Base-by-base conservation (phyloP, 2,888 invertebrate genomes). In the Taphrorychus bicolor region DNA sequence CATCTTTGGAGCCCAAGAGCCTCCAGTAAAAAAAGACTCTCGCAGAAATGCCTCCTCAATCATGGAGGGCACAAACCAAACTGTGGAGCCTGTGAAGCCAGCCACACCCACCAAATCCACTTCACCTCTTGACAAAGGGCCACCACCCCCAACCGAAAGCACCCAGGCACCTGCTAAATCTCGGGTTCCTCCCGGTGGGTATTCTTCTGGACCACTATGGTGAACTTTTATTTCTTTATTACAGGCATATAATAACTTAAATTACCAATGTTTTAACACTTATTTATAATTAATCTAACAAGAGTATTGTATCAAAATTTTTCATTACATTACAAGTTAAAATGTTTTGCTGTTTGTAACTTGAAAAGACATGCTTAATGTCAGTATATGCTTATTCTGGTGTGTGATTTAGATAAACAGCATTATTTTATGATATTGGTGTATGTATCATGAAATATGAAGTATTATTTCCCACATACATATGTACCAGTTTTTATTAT, bases 1-100 rank as follows among this genome's bases (percentile, higher is more conserved):
- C 73, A 81, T 83, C 73, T 83, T 84, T 72, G 78, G 76, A 5
- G 71, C 68, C 16, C 70, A 70, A 5, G 74, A 74, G 9, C 71
- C 74, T 2, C 72, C 71, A 24, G 71, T 70, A 4, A 73, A 68
- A 51, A 76, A 69, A 60, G 71, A 74, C 56, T 74, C 71, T 70
- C 74, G 75, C n/a, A 72, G 77, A 14, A 78, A 78, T 72, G 73
- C 75, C 17, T 79, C 79, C 0, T 79, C 79, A 2, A 79, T 78
- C 59, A 45, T 74, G 21, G 79, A 79, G 59, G 79, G 79, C 5
- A 77, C 75, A 1, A 77, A 76, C 42, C 11, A 51, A 21, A 51
- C 18, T 45, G 42, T 45, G 24, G 16, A 66, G 14, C 17, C 32
- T 19, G 16, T 19, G 9, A 63, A 49, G 9, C 56, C 56, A 3